phyloP scores from a whole-genome alignment of 2,888 invertebrate genomes.

The Parthenolecanium corni region DNA sequence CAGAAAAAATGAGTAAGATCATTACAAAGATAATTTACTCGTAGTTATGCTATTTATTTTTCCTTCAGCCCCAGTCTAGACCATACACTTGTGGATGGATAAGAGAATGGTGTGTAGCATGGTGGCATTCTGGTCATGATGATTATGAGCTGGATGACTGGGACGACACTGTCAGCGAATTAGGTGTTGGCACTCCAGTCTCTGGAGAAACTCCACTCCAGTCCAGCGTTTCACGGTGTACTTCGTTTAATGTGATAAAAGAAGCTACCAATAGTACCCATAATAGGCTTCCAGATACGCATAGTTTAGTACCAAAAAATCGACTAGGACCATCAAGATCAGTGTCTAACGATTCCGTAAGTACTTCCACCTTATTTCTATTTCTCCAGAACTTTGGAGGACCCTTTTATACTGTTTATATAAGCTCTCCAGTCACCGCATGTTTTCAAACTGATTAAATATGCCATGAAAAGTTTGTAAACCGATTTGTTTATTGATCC shows the following conservation, averaged over 20 bases:
- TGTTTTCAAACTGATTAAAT: too few species aligned
- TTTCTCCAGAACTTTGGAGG: too few species aligned
- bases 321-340: conserved; percentile 37
- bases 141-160: conserved; percentile 67
- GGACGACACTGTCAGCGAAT: conserved; percentile 49
- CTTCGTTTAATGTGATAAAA: conserved; percentile 69
- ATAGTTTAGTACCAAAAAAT: conserved; percentile 23
- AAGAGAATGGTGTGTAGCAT: conserved; percentile 71
- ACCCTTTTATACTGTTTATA: too few species aligned
- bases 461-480: too few species aligned
- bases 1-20: too few species aligned
- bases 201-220: conserved; percentile 79
- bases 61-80: conserved; percentile 38
- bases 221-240: conserved; percentile 73
- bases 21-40: too few species aligned
- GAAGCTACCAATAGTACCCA: conserved; percentile 37
- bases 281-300: conserved; percentile 21
- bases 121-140: conserved; percentile 82
- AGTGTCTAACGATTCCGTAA: conserved; percentile 39
- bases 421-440: too few species aligned
- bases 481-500: too few species aligned
- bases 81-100: conserved; percentile 47
- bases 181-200: conserved; percentile 43
- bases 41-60: too few species aligned
- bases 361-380: conserved; percentile 30